Conservation (phyloP, 2,113 vertebrate species). For the Micronisus gabar region DNA sequence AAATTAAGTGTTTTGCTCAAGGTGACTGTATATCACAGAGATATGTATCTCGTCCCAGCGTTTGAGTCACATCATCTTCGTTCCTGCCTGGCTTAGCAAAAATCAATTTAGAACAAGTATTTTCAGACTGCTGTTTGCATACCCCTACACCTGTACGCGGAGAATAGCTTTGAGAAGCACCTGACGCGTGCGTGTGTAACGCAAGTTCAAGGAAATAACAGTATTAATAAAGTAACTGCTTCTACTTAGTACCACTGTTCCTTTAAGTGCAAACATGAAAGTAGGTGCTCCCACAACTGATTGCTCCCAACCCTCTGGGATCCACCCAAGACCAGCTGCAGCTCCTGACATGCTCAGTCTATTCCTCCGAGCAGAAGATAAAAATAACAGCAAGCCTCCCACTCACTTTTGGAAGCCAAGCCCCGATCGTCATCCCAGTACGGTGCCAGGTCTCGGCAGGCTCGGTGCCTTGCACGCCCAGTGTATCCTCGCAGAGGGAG, state of each 20-base stretch:
- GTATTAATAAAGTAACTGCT: neutral
- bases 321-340: neutral
- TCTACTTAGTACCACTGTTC: neutral
- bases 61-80: neutral
- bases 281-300: neutral
- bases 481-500: neutral
- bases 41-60: neutral
- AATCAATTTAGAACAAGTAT: neutral
- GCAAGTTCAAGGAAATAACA: neutral
- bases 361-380: neutral
- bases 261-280: neutral
- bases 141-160: no score
- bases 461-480: neutral
- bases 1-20: neutral
- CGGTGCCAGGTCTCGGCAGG: fast-evolving
- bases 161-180: neutral
- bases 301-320: neutral
- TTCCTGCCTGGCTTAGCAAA: neutral
- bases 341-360: neutral
- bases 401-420: neutral
- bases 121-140: neutral
- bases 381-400: neutral
- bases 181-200: neutral
- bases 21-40: neutral
- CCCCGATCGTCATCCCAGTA: neutral